These are phyloP conservation scores for Drosophila nikananu DNA, from an alignment of 1,140 invertebrate genomes.

Conservation along the genomic window DNA sequence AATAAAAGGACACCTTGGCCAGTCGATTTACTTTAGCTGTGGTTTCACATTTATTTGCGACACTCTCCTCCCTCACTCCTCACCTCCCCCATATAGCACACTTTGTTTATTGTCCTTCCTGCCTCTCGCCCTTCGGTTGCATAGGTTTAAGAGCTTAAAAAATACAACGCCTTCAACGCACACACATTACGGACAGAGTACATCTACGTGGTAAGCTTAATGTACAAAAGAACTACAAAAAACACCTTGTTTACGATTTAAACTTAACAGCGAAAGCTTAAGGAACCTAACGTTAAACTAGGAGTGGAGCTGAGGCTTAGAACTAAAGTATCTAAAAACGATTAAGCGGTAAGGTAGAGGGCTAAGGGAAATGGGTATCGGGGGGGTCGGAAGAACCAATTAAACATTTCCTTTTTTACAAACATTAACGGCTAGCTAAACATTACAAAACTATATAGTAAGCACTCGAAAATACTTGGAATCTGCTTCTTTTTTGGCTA, in stretches of 20 bases:
- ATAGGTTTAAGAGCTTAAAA: constrained; percentile 62
- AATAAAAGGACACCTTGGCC: constrained; percentile 4
- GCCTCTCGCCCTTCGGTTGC: constrained; percentile 34
- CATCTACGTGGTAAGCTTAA: constrained; percentile 43
- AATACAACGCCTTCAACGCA: constrained; percentile 63
- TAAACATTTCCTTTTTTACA: constrained; percentile 54
- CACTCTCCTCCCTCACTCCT: constrained; percentile 12
- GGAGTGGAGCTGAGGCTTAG: constrained; percentile 50
- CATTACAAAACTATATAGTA: constrained; percentile 33
- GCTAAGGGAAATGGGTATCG: not conserved
- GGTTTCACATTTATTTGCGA: constrained; percentile 58
- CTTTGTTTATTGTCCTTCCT: constrained; percentile 47
- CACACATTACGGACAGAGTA: constrained; percentile 29
- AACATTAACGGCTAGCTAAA: constrained; percentile 69
- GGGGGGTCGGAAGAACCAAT: constrained; percentile 27
- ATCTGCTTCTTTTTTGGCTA: constrained; percentile 53
- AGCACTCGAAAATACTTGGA: constrained; percentile 71
- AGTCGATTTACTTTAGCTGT: constrained; percentile 19
- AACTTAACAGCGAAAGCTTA: constrained; percentile 67
- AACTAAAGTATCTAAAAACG: constrained; percentile 22
- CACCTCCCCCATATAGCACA: constrained; percentile 18
- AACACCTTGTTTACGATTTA: constrained; percentile 22
- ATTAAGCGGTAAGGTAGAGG: constrained; percentile 6
- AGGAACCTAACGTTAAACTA: constrained; percentile 61
- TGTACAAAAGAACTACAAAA: constrained; percentile 54